Evolutionary conservation across 2,113 vertebrate species (phyloP).

Genomic region (Castor canadensis): DNA sequence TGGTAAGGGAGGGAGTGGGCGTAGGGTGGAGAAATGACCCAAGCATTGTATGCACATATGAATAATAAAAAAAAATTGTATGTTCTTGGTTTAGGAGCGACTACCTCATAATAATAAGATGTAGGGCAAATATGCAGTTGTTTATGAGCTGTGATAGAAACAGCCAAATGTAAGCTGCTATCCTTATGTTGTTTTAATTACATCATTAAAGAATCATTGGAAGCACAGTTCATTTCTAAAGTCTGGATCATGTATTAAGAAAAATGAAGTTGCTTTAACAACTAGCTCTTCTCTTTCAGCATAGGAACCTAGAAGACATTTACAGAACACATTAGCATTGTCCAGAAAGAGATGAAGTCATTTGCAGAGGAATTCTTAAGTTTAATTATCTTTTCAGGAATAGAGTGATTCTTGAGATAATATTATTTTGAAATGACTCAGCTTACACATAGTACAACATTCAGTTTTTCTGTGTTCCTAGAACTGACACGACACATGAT

Average conservation of each 20-base stretch:
- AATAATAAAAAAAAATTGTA: too few relatives aligned
- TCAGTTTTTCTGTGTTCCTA: constrained; percentile 23
- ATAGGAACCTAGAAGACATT: neutral
- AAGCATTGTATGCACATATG: too few relatives aligned
- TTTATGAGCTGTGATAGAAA: constrained; percentile 50
- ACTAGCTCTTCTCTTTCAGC: constrained; percentile 10
- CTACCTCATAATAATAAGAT: neutral
- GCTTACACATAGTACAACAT: neutral
- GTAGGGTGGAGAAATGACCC: too few relatives aligned
- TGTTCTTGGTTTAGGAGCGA: neutral
- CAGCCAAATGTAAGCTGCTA: neutral
- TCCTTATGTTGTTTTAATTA: constrained; percentile 54
- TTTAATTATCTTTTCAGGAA: neutral
- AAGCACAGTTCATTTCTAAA: constrained; percentile 25
- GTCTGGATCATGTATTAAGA: constrained; percentile 2
- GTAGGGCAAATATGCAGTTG: neutral
- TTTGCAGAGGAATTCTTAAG: neutral
- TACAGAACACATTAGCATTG: neutral
- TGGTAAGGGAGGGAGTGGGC: too few relatives aligned
- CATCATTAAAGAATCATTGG: constrained; percentile 48
- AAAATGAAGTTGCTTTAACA: constrained; percentile 54
- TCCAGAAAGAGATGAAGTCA: neutral
- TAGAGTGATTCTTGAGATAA: constrained; percentile 32
- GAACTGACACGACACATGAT: neutral
- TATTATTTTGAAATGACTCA: constrained; percentile 48